A percentile compares a stretch with the other conserved stretches of the same genome.
Evolutionary conservation across 2,888 invertebrate genomes (phyloP).

Genomic region (Diarsia brunnea): DNA sequence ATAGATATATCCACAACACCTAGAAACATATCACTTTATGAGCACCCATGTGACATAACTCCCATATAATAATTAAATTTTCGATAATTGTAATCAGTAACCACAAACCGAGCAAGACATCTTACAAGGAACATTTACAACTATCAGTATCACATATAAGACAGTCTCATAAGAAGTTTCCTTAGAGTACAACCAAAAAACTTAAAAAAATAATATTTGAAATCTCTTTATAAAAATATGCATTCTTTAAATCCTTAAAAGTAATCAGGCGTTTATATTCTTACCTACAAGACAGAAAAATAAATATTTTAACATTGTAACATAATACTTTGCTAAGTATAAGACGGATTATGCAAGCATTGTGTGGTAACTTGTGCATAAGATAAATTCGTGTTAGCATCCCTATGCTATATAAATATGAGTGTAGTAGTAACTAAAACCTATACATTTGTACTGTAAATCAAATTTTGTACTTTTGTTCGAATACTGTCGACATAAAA

Average conservation of each 20-base stretch:
- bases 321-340: conserved; percentile 50
- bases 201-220: conserved; percentile 70
- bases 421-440: conserved; percentile 58
- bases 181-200: conserved; percentile 78
- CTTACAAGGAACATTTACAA: conserved; percentile 75
- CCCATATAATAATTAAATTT: conserved; percentile 57
- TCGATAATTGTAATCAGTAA: conserved; percentile 62
- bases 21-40: conserved; percentile 61
- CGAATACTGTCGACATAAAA: conserved; percentile 70
- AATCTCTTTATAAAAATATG: conserved; percentile 74
- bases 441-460: conserved; percentile 71
- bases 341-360: conserved; percentile 53
- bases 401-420: conserved; percentile 46
- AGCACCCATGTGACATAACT: conserved; percentile 66
- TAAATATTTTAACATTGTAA: conserved; percentile 60
- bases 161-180: conserved; percentile 83
- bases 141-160: conserved; percentile 83
- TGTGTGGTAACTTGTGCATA: conserved; percentile 62
- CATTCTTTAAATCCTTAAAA: conserved; percentile 67
- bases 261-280: conserved; percentile 67
- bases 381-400: conserved; percentile 51
- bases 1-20: conserved; percentile 53
- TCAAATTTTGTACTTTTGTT: conserved; percentile 66
- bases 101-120: conserved; percentile 64
- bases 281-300: conserved; percentile 62